Conservation (phyloP, 1,140 invertebrate species). For the Drosophila prosaltans region DNA sequence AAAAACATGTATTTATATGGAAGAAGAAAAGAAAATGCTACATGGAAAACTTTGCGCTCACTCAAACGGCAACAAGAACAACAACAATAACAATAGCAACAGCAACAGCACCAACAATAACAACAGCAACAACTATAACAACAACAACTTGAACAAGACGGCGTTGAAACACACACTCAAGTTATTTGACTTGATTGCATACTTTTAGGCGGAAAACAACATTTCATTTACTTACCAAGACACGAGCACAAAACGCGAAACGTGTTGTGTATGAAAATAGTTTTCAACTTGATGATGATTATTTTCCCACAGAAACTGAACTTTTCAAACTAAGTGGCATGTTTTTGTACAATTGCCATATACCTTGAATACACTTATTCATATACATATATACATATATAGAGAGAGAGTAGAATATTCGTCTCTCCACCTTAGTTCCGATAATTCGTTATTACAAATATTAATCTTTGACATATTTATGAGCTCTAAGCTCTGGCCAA, state of each 20-base stretch:
- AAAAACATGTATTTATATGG: conserved; percentile 3
- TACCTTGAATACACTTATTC: not conserved
- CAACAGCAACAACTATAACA: conserved; percentile 15
- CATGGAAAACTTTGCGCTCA: conserved; percentile 36
- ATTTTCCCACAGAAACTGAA: conserved; percentile 5
- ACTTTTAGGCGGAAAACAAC: conserved; percentile 65
- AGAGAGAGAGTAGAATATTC: too few relatives aligned
- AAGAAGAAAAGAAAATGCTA: conserved; percentile 26
- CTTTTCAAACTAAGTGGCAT: conserved; percentile 21
- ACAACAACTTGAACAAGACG: conserved; percentile 33
- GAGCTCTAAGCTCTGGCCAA: not conserved
- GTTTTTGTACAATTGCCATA: conserved; percentile 13
- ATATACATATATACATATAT: not conserved
- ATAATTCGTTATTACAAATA: conserved; percentile 9
- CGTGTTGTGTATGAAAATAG: conserved; percentile 62
- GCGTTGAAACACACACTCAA: conserved; percentile 44
- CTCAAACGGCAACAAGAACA: conserved; percentile 44
- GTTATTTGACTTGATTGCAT: conserved; percentile 76
- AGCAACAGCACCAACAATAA: conserved; percentile 9
- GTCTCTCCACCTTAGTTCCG: not conserved
- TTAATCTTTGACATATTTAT: conserved; percentile 15
- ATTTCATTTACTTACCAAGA: conserved; percentile 47
- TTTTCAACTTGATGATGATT: conserved; percentile 44
- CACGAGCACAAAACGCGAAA: conserved; percentile 27
- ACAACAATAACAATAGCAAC: conserved; percentile 11